These are phyloP conservation scores for Zaprionus gabonicus DNA, from an alignment of 1,140 invertebrate species.

Conservation along the genomic window DNA sequence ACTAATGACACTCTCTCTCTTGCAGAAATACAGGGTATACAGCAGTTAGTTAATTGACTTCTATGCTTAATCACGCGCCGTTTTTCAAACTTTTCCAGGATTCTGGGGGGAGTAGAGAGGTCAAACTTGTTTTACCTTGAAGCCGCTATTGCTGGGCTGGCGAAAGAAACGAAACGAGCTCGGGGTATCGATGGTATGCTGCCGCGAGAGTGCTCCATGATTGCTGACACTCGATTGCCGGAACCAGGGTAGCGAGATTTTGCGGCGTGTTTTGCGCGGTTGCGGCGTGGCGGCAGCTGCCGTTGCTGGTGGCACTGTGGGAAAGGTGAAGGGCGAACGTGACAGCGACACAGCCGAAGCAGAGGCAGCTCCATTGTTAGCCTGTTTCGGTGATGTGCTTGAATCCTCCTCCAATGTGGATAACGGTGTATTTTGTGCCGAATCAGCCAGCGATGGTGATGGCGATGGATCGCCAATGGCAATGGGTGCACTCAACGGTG, in stretches of 20 bases:
- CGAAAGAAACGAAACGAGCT: slow-evolving; percentile 88
- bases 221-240: slow-evolving; percentile 90
- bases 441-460: slow-evolving; percentile 70
- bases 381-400: slow-evolving; percentile 61
- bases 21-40: background rate
- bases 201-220: slow-evolving; percentile 90
- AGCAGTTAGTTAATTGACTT: background rate
- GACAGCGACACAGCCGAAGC: slow-evolving; percentile 38
- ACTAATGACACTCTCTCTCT: background rate
- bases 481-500: slow-evolving; percentile 65
- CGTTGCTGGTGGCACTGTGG: slow-evolving; percentile 33
- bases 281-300: slow-evolving; percentile 85
- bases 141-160: slow-evolving; percentile 75
- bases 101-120: too few species aligned
- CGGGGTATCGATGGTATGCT: slow-evolving; percentile 95
- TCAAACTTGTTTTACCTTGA: slow-evolving; percentile 84
- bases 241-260: slow-evolving; percentile 95
- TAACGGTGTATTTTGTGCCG: slow-evolving; percentile 72
- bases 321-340: slow-evolving; percentile 75
- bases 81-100: background rate
- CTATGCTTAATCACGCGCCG: slow-evolving; percentile 24
- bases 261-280: slow-evolving; percentile 89
- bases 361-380: slow-evolving; percentile 30
- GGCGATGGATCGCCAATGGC: slow-evolving; percentile 73
- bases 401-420: slow-evolving; percentile 69